These are phyloP conservation scores for Heterotis niloticus DNA, from an alignment of 2,113 vertebrate species.

Conservation along the genomic window DNA sequence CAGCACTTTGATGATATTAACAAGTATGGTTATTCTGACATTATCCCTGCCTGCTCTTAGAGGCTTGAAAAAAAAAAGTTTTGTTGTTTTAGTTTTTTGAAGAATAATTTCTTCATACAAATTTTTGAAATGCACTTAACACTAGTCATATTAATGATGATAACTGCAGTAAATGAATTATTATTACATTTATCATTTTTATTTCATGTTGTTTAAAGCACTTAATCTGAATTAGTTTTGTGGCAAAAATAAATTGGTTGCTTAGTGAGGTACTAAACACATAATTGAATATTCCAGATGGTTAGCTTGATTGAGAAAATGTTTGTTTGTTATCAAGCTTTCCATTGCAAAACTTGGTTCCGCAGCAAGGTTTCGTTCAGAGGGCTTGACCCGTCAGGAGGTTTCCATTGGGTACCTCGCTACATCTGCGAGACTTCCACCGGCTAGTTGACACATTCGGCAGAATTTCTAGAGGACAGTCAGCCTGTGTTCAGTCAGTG, in stretches of 20 bases:
- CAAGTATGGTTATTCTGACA: constrained; percentile 39
- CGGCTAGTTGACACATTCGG: background rate
- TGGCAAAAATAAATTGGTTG: background rate
- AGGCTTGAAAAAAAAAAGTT: constrained; percentile 57
- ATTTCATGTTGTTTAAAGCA: background rate
- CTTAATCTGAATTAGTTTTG: constrained; percentile 16
- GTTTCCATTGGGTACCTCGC: background rate
- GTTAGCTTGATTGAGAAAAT: background rate
- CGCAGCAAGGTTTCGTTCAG: background rate
- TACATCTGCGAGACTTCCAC: background rate
- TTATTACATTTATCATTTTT: constrained; percentile 16
- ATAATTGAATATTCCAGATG: background rate
- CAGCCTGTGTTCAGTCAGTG: background rate
- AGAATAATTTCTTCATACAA: constrained; percentile 27
- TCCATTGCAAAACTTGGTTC: background rate
- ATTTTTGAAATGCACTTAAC: constrained; percentile 33
- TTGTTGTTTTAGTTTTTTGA: constrained; percentile 50
- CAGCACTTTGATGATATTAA: constrained; percentile 64
- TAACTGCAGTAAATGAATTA: background rate
- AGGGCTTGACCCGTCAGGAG: background rate
- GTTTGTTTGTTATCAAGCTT: background rate
- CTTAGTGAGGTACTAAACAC: background rate
- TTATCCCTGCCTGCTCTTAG: constrained; percentile 46
- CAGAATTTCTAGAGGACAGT: background rate
- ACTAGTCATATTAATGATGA: constrained; percentile 35